Base-by-base conservation (phyloP, 2,113 vertebrate genomes). In the Lepus timidus region DNA sequence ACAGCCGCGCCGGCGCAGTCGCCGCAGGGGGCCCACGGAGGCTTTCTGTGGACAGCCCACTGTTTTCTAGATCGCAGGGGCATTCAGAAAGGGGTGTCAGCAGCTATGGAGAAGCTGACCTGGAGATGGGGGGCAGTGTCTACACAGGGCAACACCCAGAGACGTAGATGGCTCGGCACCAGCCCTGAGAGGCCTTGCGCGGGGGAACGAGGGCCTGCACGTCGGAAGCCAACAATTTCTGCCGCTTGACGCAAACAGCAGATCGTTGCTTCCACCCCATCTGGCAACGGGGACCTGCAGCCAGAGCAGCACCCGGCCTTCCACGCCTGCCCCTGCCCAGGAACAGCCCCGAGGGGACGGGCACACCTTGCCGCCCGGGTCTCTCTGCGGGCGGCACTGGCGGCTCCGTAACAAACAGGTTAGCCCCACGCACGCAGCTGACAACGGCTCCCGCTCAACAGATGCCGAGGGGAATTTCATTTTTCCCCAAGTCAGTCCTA, bases 381-480 rank as follows among this genome's bases (percentile, higher is more conserved):
- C 90, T 64, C 27, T 64, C 71, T 2, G 22, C 12, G 49, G 96
- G 62, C 36, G 82, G 79, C 20, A 6, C 61, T 29, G 70, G 76
- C 44, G 29, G 19, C 14, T 76, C 82, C n/a, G 1, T n/a, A 29
- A 65, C 92, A 65, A 85, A 67, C 0, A 22, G 44, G 80, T 36
- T 64, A 61, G 91, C 29, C 3, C 25, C 20, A 0, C 2, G 1
- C 25, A 20, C 2, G n/a, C 90, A 75, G 79, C 85, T 11, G 11
- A 74, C 55, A 20, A 62, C 1, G 7, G 73, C 33, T 71, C 55
- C 9, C 3, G 75, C 62, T 87, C 80, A 89, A 78, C 0, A 89
- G 80, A 96, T 39, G 8, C 52, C 3, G 70, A 93, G 44, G 89
- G 83, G 68, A 31, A 11, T 94, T 92, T 90, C 94, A 84, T 86